phyloP scores from a whole-genome alignment of 2,888 invertebrate genomes.

The Empis livida region DNA sequence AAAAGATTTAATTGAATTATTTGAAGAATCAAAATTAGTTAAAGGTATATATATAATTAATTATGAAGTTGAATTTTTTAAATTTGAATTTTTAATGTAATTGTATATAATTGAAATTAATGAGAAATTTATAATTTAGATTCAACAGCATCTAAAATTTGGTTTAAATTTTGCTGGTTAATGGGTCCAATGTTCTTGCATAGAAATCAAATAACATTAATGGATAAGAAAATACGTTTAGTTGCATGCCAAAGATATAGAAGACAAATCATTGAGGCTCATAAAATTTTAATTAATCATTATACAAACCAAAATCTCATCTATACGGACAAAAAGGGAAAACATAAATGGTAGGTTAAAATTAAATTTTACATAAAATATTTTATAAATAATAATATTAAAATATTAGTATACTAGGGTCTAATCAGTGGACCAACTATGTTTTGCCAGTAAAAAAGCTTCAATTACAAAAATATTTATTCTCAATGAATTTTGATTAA shows the following conservation, averaged over 20 bases:
- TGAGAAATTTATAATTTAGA: constrained; percentile 6
- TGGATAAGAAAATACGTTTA: constrained; percentile 28
- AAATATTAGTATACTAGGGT: no score
- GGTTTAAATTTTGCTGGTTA: constrained; percentile 36
- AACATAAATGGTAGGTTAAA: constrained; percentile 19
- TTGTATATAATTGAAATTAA: not conserved
- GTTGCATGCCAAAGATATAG: constrained; percentile 28
- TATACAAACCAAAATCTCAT: constrained; percentile 15
- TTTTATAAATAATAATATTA: no score
- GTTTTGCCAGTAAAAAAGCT: no score
- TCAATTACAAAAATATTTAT: no score
- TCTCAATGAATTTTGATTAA: no score
- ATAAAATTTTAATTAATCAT: constrained; percentile 13
- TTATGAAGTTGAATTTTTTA: no score
- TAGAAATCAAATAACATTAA: constrained; percentile 30
- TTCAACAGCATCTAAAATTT: constrained; percentile 18
- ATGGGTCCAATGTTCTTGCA: constrained; percentile 34
- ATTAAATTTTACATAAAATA: no score
- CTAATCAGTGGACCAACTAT: no score
- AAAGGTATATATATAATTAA: constrained; percentile 2
- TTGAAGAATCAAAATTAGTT: constrained; percentile 12
- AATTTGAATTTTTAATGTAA: not conserved
- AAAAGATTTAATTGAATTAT: constrained; percentile 58
- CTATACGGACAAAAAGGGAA: constrained; percentile 14
- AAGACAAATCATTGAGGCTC: constrained; percentile 10